Conservation (phyloP, 1,140 invertebrate species). For the Nephila pilipes region DNA sequence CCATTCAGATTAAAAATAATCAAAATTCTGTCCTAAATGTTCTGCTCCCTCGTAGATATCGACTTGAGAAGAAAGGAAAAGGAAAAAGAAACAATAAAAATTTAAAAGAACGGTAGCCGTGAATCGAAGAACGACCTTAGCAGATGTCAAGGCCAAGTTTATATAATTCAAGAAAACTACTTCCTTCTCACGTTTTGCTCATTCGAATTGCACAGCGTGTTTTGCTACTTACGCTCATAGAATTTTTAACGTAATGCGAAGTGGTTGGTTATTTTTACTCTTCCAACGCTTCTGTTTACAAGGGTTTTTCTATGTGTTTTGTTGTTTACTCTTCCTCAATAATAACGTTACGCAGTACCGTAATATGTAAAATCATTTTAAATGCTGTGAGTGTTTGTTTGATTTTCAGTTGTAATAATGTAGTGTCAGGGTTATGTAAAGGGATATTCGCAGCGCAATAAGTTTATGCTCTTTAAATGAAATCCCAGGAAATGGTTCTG, state of each 20-base stretch:
- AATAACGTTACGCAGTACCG: not conserved
- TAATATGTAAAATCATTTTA: not conserved
- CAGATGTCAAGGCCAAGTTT: constrained; percentile 5
- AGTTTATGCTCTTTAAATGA: too few species aligned
- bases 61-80: not conserved
- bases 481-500: too few species aligned
- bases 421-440: too few species aligned
- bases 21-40: not conserved
- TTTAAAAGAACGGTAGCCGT: not conserved
- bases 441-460: too few species aligned
- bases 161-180: not conserved
- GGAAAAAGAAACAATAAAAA: not conserved
- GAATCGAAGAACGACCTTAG: constrained; percentile 9
- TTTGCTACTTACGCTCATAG: too few species aligned
- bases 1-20: too few species aligned
- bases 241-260: too few species aligned
- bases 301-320: not conserved
- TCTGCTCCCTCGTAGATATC: not conserved
- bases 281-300: not conserved
- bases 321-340: not conserved
- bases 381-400: too few species aligned
- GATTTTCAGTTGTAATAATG: too few species aligned
- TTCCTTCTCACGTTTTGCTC: constrained; percentile 15
- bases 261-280: too few species aligned
- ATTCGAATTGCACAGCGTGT: not conserved